Conservation (phyloP, 2,888 invertebrate species). For the Cistogaster globosa region DNA sequence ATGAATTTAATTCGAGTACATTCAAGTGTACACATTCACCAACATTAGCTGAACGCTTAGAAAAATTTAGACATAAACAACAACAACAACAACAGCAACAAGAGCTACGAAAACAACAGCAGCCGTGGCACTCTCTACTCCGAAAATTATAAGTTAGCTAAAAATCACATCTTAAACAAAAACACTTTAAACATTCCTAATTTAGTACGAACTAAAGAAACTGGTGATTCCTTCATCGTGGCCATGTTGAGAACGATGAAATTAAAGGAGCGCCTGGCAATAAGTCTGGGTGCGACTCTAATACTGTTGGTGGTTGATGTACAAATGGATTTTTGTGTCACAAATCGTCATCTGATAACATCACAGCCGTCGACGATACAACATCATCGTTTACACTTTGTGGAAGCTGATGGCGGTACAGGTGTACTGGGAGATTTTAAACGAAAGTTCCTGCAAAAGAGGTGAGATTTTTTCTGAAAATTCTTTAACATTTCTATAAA, state of each 20-base stretch:
- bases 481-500: too few species aligned
- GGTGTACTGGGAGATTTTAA: slow-evolving; percentile 89
- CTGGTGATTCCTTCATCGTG: slow-evolving; percentile 77
- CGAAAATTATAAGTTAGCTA: slow-evolving; percentile 66
- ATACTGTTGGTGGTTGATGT: slow-evolving; percentile 91
- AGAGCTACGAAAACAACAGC: slow-evolving; percentile 60
- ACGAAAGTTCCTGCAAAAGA: slow-evolving; percentile 90
- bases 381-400: slow-evolving; percentile 85
- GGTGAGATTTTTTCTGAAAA: slow-evolving; percentile 83
- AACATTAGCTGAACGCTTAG: slow-evolving; percentile 78
- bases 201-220: not conserved
- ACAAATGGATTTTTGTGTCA: slow-evolving; percentile 93
- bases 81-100: slow-evolving; percentile 71
- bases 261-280: slow-evolving; percentile 88
- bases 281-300: slow-evolving; percentile 89
- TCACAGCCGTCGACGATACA: slow-evolving; percentile 89
- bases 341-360: slow-evolving; percentile 87
- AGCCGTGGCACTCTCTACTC: slow-evolving; percentile 46
- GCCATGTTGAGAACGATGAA: slow-evolving; percentile 82
- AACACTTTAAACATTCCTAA: slow-evolving; percentile 67
- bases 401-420: slow-evolving; percentile 82
- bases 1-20: slow-evolving; percentile 72
- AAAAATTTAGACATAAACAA: slow-evolving; percentile 77
- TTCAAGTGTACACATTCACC: slow-evolving; percentile 66
- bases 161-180: slow-evolving; percentile 7